Base-by-base conservation (phyloP, 2,113 vertebrate genomes). In the Psettodes erumei region DNA sequence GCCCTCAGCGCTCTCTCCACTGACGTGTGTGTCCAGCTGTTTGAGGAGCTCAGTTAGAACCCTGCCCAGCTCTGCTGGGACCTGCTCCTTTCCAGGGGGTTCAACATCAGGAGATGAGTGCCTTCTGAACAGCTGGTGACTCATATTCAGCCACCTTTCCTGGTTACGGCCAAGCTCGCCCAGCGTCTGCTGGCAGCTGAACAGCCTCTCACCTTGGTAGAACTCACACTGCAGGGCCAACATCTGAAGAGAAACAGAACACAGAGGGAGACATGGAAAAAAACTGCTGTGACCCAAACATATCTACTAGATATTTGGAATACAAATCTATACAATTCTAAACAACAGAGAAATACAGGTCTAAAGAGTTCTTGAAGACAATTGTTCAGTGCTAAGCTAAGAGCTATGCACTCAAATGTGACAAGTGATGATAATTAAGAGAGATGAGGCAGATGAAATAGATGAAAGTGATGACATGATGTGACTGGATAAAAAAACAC, bases 1-100 rank as follows among this genome's bases (percentile, higher is more conserved):
- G 18, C 37, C 76, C 91, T 95, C 82, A 96, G 95, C 95, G 51
- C 87, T 94, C 25, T 95, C 93, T 40, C 93, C 94, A 38, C 48
- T 93, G 71, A 93, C 90, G 66, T 92, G 93, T 28, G 47, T 63
- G 0, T 75, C 81, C 51, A 95, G 93, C 53, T 93, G 90, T 51
- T 67, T 65, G 72, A 89, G 91, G 45, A 96, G 90, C 59, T 87
- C 81, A 30, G 45, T 12, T 0, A 84, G 60, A 16, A 3, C 62
- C 35, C 37, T 79, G 18, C 84, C 79, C 48, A 95, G 91, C 33
- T 95, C 87, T 56, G 72, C 74, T 84, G 95, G 86, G 61, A 58
- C 58, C 23, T 54, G 47, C 0, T 90, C 81, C 54, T 90, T 84
- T 12, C 45, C 48, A 9, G 91, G 75, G 11, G 90, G 43, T 1